phyloP scores from a whole-genome alignment of 1,140 invertebrate species.

The Macrobrachium nipponense region DNA sequence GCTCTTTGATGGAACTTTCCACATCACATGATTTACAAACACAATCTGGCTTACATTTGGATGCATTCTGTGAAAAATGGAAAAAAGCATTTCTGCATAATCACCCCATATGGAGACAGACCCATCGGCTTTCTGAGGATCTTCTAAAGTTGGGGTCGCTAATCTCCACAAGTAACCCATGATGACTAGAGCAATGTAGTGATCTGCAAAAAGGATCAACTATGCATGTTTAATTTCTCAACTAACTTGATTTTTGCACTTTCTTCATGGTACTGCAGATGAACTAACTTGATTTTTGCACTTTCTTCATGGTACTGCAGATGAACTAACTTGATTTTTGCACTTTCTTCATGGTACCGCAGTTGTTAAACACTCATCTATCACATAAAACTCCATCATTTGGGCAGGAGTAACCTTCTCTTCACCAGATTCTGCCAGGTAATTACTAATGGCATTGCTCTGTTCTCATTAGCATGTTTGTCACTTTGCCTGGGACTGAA shows the following conservation, averaged over 20 bases:
- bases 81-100: conserved; percentile 9
- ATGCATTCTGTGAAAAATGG: not conserved
- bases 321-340: too few relatives aligned
- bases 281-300: too few relatives aligned
- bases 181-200: not conserved
- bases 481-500: not conserved
- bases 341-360: too few relatives aligned
- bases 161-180: conserved; percentile 26
- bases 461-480: conserved; percentile 33
- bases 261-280: too few relatives aligned
- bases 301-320: too few relatives aligned
- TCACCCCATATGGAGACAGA: conserved; percentile 13
- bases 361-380: too few relatives aligned
- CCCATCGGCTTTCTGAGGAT: conserved; percentile 15
- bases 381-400: too few relatives aligned
- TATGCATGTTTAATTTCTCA: conserved; percentile 17
- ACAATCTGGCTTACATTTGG: conserved; percentile 12
- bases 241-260: conserved; percentile 19
- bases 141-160: conserved; percentile 8
- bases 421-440: conserved; percentile 18
- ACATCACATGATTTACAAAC: not conserved
- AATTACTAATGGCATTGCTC: conserved; percentile 25
- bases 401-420: too few relatives aligned
- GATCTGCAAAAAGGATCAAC: conserved; percentile 5
- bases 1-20: too few relatives aligned